Base-by-base conservation (phyloP, 2,888 invertebrate species). In the Mythimna impura region DNA sequence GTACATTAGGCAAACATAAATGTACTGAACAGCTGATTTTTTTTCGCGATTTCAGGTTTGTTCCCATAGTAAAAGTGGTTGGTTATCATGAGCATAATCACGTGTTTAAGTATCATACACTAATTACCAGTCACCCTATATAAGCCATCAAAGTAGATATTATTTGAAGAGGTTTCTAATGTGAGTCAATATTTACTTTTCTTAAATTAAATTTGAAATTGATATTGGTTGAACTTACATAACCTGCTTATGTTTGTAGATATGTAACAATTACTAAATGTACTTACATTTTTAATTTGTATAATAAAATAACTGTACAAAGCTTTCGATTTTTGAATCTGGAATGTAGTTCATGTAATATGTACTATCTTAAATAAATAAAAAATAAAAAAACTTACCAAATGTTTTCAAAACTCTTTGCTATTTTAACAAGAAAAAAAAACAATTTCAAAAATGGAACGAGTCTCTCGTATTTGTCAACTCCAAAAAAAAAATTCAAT, bases 401-500 rank as follows among this genome's bases (percentile, higher is more conserved):
- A 12, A 14, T 14, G 0, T 1, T 7, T 0, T 22, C n/a, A 47
- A 57, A 71, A 71, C 17, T 36, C 20, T 25, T 47, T 25, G 12
- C 8, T 36, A 8, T 14, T 30, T 17, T 36, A n/a, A 52, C 12
- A 74, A 73, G 6, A 64, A 54, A 40, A 62, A 30, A 30, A 50
- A 25, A 55, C 5, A 30, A 20, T 7, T 80, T 67, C 20, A 61
- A 80, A 69, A 68, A 65, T 66, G 62, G 65, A 76, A 66, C 69
- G 22, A 47, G 30, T 6, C 30, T 30, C 52, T 40, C 40, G 4
- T 34, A 54, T 68, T 65, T 61, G 34, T 57, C 50, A 30, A 10
- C 7, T 43, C 22, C 0, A 14, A 25, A 74, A 36, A 36, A 69
- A 68, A 69, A 68, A 74, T 54, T 71, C 70, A 83, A 84, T 82